Base-by-base conservation (phyloP, 2,113 vertebrate genomes). In the Hippocampus mohnikei region DNA sequence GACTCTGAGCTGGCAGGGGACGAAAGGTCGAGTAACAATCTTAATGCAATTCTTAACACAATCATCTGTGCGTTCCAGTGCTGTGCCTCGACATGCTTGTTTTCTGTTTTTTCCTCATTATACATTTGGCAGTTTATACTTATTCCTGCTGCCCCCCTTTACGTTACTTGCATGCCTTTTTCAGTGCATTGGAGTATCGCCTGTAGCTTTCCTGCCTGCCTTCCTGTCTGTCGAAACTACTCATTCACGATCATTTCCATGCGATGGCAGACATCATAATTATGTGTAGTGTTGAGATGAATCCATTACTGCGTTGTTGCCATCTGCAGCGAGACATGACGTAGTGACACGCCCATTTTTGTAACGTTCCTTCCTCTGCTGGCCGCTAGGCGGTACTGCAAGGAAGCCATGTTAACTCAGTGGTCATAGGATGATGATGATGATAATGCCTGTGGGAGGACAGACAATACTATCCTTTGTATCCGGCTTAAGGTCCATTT, bases 1-100 rank as follows among this genome's bases (percentile, higher is more conserved):
- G 96, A 97, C 95, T 96, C 93, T 97, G 96, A 95, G 92, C 95
- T 95, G 94, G 96, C 96, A 95, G 95, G 95, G 94, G 94, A 96
- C 91, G 95, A 95, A 98, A 99, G 97, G 97, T 99, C 95, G 96
- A 98, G 95, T 97, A 98, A 95, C 91, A 88, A 93, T 96, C 94
- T 95, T 96, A 60, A 92, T 95, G 89, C 89, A 85, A 84, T 93
- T 91, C 82, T 93, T 89, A 90, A 90, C 87, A 81, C 90, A 87
- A 85, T 91, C 84, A 89, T 90, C 78, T 89, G 88, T 91, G 83
- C 89, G 83, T 88, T 82, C 85, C 82, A 77, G 87, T 89, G 85
- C 84, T 86, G 86, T 77, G 87, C 82, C 72, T 85, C 84, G 76
- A 84, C 86, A 78, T 91, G 85, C 81, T 89, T 89, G 87, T 89